Evolutionary conservation across 2,113 vertebrate genomes (phyloP).

Genomic region (Macroglossus sobrinus): DNA sequence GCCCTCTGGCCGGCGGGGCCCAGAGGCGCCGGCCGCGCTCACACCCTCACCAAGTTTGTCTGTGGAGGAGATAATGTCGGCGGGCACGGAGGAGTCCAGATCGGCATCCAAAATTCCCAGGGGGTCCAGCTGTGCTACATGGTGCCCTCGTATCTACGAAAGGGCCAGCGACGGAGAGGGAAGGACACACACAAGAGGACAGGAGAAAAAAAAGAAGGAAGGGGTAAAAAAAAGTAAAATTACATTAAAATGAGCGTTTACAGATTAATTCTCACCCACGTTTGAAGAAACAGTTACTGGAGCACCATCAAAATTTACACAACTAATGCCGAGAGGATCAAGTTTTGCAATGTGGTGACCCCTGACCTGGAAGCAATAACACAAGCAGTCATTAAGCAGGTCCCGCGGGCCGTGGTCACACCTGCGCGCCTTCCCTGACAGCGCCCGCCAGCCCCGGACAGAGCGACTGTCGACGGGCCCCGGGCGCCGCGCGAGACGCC

Average conservation of each 20-base stretch:
- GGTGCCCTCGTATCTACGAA: conserved; percentile 98
- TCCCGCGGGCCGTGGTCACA: conserved; percentile 41
- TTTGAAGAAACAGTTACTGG: conserved; percentile 92
- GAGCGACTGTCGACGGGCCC: too few species aligned
- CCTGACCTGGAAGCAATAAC: conserved; percentile 91
- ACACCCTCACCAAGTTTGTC: conserved; percentile 99
- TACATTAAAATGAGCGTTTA: conserved; percentile 80
- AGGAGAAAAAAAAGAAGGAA: conserved; percentile 82
- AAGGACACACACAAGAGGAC: conserved; percentile 68
- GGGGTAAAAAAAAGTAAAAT: conserved; percentile 86
- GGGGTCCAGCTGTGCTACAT: conserved; percentile 99
- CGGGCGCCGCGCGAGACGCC: too few species aligned
- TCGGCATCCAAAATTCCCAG: conserved; percentile 99
- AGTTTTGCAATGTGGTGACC: conserved; percentile 97
- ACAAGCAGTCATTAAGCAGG: conserved; percentile 79
- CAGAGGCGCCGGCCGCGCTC: conserved; percentile 81
- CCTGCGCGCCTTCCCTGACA: conserved; percentile 29
- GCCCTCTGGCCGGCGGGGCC: conserved; percentile 70
- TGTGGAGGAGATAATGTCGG: conserved; percentile 98
- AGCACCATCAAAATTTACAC: conserved; percentile 95
- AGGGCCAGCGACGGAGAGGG: conserved; percentile 69
- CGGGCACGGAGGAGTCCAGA: conserved; percentile 98
- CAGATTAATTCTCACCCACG: conserved; percentile 91
- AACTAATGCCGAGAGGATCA: conserved; percentile 97
- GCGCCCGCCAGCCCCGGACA: background rate